These are phyloP conservation scores for Drosophila pandora DNA, from an alignment of 1,140 invertebrate species.

Conservation along the genomic window DNA sequence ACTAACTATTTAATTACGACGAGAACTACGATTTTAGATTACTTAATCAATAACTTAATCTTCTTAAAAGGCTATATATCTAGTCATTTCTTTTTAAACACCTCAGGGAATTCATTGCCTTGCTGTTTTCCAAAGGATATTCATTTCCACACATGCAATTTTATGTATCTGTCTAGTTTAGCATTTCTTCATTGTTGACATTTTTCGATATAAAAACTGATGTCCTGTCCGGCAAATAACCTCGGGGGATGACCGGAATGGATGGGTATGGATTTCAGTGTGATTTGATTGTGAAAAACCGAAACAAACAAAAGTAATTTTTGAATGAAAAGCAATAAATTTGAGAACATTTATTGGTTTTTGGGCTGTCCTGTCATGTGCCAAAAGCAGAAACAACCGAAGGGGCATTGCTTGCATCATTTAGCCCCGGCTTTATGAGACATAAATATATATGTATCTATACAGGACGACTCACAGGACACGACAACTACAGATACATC, in stretches of 20 bases:
- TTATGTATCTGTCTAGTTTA: slow-evolving; percentile 16
- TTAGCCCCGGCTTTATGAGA: slow-evolving; percentile 59
- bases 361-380: slow-evolving; percentile 59
- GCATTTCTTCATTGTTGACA: slow-evolving; percentile 31
- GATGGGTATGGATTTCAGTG: slow-evolving; percentile 28
- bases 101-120: neutral
- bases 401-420: slow-evolving; percentile 65
- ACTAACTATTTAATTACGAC: neutral
- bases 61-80: neutral
- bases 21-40: neutral
- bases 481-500: slow-evolving; percentile 18
- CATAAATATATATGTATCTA: slow-evolving; percentile 1
- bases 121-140: slow-evolving; percentile 16
- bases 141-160: slow-evolving; percentile 24
- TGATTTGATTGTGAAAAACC: slow-evolving; percentile 63
- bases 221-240: slow-evolving; percentile 49
- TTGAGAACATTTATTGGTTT: slow-evolving; percentile 83
- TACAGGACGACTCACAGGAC: neutral
- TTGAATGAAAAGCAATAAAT: slow-evolving; percentile 82
- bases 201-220: slow-evolving; percentile 51
- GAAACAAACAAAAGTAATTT: slow-evolving; percentile 78
- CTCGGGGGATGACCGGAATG: slow-evolving; percentile 36
- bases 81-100: neutral
- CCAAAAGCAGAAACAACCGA: slow-evolving; percentile 32
- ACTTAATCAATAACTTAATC: neutral